Evolutionary conservation across 2,113 vertebrate genomes (phyloP).

Genomic region (Prolemur simus): DNA sequence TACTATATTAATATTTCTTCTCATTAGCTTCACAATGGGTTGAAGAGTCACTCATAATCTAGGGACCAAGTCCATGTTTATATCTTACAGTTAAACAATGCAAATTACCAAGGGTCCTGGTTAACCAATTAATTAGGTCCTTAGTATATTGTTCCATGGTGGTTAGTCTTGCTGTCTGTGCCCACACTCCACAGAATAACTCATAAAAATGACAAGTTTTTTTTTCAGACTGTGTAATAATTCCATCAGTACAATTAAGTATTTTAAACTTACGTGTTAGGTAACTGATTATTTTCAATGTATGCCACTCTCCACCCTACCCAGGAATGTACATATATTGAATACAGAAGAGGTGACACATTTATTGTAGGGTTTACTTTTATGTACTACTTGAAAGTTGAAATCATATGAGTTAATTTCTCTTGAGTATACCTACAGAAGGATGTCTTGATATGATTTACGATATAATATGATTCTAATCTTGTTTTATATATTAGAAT

Average conservation of each 20-base stretch:
- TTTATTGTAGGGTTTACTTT: background rate
- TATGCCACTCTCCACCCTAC: background rate
- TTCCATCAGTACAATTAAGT: background rate
- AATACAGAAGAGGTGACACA: background rate
- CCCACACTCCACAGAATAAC: background rate
- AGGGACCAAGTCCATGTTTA: background rate
- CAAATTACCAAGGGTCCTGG: background rate
- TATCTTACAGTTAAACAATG: background rate
- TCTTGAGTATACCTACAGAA: background rate
- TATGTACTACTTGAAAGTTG: background rate
- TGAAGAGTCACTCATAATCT: background rate
- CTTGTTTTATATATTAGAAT: background rate
- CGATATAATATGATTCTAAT: background rate
- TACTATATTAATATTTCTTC: slow-evolving; percentile 61
- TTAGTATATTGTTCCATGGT: background rate
- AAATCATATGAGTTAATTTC: background rate
- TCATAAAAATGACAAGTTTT: background rate
- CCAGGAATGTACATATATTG: background rate
- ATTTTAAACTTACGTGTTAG: background rate
- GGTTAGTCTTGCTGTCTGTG: background rate
- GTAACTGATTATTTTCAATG: background rate
- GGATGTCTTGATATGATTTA: background rate
- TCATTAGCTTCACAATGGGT: slow-evolving; percentile 46
- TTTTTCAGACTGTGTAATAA: background rate
- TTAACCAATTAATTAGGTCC: background rate